These are phyloP conservation scores for Trichopoda pennipes DNA, from an alignment of 2,888 invertebrate genomes.

Conservation along the genomic window DNA sequence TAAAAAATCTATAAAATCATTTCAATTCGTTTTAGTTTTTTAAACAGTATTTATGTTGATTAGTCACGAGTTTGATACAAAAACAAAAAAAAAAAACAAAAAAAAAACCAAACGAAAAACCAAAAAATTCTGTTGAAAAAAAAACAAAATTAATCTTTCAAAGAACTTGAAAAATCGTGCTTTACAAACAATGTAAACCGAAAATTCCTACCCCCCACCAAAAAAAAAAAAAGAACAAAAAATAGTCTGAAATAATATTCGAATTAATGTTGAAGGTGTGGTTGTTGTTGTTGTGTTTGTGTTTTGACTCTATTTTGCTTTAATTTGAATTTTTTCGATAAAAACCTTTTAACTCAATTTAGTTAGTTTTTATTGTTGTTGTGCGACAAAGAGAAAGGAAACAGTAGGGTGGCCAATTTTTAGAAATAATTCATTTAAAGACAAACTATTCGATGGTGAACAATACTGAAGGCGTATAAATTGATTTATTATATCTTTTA, in stretches of 20 bases:
- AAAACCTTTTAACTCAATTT: conserved; percentile 42
- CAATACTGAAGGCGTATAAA: too few relatives aligned
- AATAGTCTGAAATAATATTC: conserved; percentile 27
- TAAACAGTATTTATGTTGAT: conserved; percentile 63
- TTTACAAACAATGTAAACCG: conserved; percentile 22
- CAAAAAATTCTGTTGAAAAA: conserved; percentile 54
- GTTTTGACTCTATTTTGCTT: conserved; percentile 8
- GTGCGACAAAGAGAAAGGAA: conserved; percentile 62
- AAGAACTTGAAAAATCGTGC: conserved; percentile 69
- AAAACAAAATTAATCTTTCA: conserved; percentile 62
- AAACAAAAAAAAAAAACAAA: conserved; percentile 23
- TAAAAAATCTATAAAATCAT: conserved; percentile 31
- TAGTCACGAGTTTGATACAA: conserved; percentile 64
- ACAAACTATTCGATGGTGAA: too few relatives aligned
- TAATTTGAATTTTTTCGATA: conserved; percentile 41
- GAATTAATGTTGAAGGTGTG: conserved; percentile 51
- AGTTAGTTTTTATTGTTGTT: background rate
- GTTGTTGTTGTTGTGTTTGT: conserved; percentile 12
- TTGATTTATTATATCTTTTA: too few relatives aligned
- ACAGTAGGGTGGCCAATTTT: background rate
- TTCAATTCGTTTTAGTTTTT: conserved; percentile 52
- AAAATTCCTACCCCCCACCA: conserved; percentile 22
- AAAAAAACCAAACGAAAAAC: too few relatives aligned
- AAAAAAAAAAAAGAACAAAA: conserved; percentile 16
- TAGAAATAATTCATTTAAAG: background rate